These are phyloP conservation scores for Glaucidium brasilianum DNA, from an alignment of 2,113 vertebrate genomes.

Conservation along the genomic window DNA sequence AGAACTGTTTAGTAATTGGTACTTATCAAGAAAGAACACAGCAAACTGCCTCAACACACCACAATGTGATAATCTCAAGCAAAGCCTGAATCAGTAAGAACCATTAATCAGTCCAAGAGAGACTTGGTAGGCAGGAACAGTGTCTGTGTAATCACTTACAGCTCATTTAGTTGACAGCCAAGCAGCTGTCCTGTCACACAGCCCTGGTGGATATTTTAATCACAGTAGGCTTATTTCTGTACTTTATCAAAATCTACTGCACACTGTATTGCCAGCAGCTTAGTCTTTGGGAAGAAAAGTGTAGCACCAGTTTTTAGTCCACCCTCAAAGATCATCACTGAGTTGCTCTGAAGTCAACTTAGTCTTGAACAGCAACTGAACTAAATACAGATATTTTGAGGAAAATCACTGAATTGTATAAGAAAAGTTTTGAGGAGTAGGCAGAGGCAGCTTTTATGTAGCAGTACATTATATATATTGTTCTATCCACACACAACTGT, in stretches of 20 bases:
- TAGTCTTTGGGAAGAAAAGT: not conserved
- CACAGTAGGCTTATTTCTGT: not conserved
- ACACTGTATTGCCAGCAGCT: not conserved
- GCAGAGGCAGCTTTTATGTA: not conserved
- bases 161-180: slow-evolving; percentile 12
- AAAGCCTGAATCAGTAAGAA: not conserved
- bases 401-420: not conserved
- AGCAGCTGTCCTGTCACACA: slow-evolving; percentile 38
- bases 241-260: not conserved
- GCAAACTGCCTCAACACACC: not conserved
- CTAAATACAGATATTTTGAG: not conserved
- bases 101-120: slow-evolving; percentile 29
- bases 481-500: not conserved
- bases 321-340: not conserved
- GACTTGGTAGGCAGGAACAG: not conserved
- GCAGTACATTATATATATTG: not conserved
- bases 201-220: not conserved
- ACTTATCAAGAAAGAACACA: not conserved
- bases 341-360: not conserved
- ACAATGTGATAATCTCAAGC: not conserved
- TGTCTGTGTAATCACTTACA: slow-evolving; percentile 15
- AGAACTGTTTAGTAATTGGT: not conserved
- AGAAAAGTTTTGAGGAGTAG: not conserved
- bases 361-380: not conserved
- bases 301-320: not conserved